A percentile compares a stretch with the other conserved stretches of the same genome.
Evolutionary conservation across 30 jellyfish, hydroid and myxozoan species (phyloP).

Genomic region (Clytia hemisphaerica): DNA sequence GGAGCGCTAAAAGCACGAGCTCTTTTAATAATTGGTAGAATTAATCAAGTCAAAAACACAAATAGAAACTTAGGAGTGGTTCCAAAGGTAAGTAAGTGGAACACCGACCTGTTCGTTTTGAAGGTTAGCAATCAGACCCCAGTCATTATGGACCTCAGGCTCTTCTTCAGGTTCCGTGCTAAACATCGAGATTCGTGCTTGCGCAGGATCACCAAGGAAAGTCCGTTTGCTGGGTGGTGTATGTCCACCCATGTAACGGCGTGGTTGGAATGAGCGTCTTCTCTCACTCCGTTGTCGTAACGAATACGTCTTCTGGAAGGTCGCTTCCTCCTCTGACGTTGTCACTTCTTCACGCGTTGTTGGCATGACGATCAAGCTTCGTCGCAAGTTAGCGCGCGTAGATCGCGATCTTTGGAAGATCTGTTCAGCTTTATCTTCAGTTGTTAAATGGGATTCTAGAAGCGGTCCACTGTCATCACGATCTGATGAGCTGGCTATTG

Average conservation of each 20-base stretch:
- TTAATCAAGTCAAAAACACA: too few species aligned
- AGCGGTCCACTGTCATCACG: too few species aligned
- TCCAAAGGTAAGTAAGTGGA: too few species aligned
- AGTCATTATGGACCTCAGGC: conserved; percentile 64
- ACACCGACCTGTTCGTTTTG: too few species aligned
- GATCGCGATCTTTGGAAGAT: conserved; percentile 37
- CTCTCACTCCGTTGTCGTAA: conserved; percentile 25
- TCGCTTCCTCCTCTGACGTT: conserved; percentile 10
- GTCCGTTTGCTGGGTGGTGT: conserved; percentile 90
- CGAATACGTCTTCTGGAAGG: background rate
- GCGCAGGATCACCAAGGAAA: conserved; percentile 51
- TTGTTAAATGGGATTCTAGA: too few species aligned
- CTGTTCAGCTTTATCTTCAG: conserved; percentile 2
- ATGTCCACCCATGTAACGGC: conserved; percentile 67
- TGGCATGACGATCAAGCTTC: conserved; percentile 1
- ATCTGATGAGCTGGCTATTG: too few species aligned
- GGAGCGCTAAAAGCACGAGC: too few species aligned
- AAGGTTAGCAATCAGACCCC: conserved; percentile 38
- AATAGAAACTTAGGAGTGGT: too few species aligned
- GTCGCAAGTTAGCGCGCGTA: background rate
- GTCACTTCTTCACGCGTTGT: conserved; percentile 19
- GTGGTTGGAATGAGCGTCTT: conserved; percentile 34
- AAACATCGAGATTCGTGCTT: conserved; percentile 40
- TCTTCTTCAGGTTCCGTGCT: conserved; percentile 54
- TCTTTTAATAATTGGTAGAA: too few species aligned